Percentiles rank a stretch among this genome's conserved stretches.
phyloP scores from a whole-genome alignment of 23 tunicate species.

The Trididemnum nubilum region DNA sequence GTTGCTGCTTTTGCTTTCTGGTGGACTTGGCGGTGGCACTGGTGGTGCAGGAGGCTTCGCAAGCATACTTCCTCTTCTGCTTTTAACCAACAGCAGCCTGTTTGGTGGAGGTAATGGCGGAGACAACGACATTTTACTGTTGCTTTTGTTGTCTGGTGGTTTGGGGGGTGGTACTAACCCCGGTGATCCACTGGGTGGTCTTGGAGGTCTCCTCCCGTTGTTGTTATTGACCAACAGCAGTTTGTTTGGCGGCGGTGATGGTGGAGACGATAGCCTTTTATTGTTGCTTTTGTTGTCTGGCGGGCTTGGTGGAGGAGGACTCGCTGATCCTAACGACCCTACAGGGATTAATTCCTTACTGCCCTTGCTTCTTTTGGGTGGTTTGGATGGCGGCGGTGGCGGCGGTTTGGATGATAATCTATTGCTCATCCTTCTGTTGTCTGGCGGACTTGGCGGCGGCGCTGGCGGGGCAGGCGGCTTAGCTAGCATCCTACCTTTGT shows the following conservation, averaged over 20 bases:
- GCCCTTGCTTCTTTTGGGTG: conserved; percentile 8
- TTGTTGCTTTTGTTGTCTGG: neutral
- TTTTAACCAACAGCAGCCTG: neutral
- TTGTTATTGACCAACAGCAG: neutral
- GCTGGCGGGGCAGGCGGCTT: conserved; percentile 27
- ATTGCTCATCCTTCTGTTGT: neutral
- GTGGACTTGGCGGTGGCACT: conserved; percentile 11
- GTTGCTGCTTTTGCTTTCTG: neutral
- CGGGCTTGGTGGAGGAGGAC: conserved; percentile 20
- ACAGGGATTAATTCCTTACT: neutral
- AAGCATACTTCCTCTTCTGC: neutral
- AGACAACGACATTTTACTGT: neutral
- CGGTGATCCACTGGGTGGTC: neutral
- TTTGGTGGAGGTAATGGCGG: neutral
- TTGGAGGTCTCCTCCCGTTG: neutral
- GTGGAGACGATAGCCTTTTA: neutral
- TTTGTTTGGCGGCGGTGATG: neutral
- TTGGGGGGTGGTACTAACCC: too few relatives aligned
- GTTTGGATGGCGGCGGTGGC: neutral
- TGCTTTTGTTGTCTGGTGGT: conserved; percentile 8
- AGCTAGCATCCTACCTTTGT: conserved; percentile 12
- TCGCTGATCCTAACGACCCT: neutral
- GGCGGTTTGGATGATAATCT: neutral
- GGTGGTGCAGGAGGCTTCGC: neutral
- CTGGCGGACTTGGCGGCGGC: conserved; percentile 17